A percentile compares a stretch with the other conserved stretches of the same genome.
Conservation (phyloP, 2,888 invertebrate genomes). For the Epirrhoe alternata region DNA sequence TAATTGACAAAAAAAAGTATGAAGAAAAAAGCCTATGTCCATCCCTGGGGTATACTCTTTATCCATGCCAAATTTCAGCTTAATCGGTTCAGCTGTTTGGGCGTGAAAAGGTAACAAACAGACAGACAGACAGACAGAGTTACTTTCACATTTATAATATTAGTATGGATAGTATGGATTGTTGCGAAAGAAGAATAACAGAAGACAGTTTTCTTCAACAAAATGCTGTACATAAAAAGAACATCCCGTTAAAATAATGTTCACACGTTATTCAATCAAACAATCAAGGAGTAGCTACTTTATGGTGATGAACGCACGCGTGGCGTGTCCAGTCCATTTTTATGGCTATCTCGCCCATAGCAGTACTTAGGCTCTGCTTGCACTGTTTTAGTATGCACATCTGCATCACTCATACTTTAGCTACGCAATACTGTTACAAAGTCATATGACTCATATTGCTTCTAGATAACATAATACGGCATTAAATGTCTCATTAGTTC, state of each 20-base stretch:
- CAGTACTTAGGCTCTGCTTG: conserved; percentile 19
- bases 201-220: conserved; percentile 1
- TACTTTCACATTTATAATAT: too few species aligned
- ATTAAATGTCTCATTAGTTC: neutral
- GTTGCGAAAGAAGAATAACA: neutral
- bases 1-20: too few species aligned
- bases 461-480: conserved; percentile 1
- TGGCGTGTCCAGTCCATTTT: conserved; percentile 7
- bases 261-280: conserved; percentile 31
- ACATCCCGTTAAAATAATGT: conserved; percentile 28
- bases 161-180: too few species aligned
- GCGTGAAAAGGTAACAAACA: too few species aligned
- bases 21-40: too few species aligned
- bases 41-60: too few species aligned
- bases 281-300: conserved; percentile 30
- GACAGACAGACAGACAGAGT: too few species aligned
- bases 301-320: conserved; percentile 29
- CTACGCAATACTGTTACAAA: conserved; percentile 23
- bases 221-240: conserved; percentile 15
- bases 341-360: conserved; percentile 34
- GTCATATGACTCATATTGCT: conserved; percentile 5
- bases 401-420: conserved; percentile 18
- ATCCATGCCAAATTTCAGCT: too few species aligned
- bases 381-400: conserved; percentile 30
- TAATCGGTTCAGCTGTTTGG: too few species aligned